Evolutionary conservation across 64 coral and sea anemone genomes (phyloP), one percentile per base, ranked within the genome.

Genomic region (Acropora yongei): DNA sequence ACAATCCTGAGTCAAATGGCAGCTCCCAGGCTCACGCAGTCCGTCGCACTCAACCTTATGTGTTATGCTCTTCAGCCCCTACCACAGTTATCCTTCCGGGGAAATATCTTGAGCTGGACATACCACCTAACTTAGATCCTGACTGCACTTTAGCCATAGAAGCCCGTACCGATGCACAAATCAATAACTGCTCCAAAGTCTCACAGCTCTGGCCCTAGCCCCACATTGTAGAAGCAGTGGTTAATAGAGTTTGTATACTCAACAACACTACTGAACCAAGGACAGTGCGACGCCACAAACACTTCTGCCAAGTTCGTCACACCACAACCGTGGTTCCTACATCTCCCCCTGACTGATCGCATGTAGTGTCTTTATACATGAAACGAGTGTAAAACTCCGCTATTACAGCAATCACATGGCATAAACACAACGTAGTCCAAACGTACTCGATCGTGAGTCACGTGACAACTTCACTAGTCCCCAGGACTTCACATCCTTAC

Each of bases 141-240:
- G 74, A 89, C 67, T 45, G 14, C 50, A 89, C 87, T 4, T 9
- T 89, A 43, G 67, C 84, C 13, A 58, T 87, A 72, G 74, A 89
- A 48, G n/a, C 87, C n/a, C 45, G 44, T 17, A 75, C 30, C 18
- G 72, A 88, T 14, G 13, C 63, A 67, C 47, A 8, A 16, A 74
- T 68, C 8, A 87, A 87, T 10, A 18, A 78, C 10, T 19, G 68
- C 47, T 49, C 84, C 68, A 71, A 68, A 20, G 3, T 41, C 14
- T 63, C 84, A 87, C 47, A 87, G 41, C 47, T 68, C n/a, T 87
- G 84, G 67, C 47, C 84, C 14, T 68, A 87, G 47, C 84, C 84
- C 42, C 84, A 72, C 11, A 74, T 88, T 39, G 13, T 19, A 8
- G 86, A 76, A 14, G 14, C 72, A 40, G 48, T 88, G 6, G 49